Conservation (phyloP, 2,888 invertebrate species). For the Acanthosepion pharaonis region DNA sequence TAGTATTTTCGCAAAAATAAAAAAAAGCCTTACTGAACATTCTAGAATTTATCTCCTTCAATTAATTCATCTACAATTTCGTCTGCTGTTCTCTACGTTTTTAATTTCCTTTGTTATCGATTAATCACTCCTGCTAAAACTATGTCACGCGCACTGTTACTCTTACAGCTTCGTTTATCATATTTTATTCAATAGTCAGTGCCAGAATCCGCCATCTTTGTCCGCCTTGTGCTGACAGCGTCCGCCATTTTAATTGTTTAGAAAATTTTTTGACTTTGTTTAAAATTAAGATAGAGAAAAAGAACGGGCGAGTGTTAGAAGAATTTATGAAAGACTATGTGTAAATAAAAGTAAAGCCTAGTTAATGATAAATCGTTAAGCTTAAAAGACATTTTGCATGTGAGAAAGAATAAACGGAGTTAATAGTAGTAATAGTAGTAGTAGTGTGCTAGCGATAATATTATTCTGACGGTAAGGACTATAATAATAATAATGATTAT, state of each 20-base stretch:
- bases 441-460: no score
- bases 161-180: slow-evolving; percentile 13
- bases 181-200: slow-evolving; percentile 33
- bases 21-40: neutral
- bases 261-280: neutral
- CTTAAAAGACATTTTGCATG: neutral
- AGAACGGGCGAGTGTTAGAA: neutral
- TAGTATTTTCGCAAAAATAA: neutral
- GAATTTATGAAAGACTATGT: neutral
- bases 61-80: slow-evolving; percentile 22
- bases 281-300: neutral
- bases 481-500: no score
- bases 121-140: slow-evolving; percentile 33
- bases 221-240: slow-evolving; percentile 8
- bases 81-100: slow-evolving; percentile 4
- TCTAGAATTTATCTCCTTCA: slow-evolving; percentile 33
- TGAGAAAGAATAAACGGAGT: neutral
- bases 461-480: no score
- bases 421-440: no score
- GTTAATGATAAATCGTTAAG: neutral
- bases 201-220: slow-evolving; percentile 1
- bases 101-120: slow-evolving; percentile 23
- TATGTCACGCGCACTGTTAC: slow-evolving; percentile 33
- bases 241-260: slow-evolving; percentile 1
- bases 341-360: neutral